Evolutionary conservation across 2,797 vertebrate species (phyloP).

Genomic region (Brachyrhaphis roseni): DNA sequence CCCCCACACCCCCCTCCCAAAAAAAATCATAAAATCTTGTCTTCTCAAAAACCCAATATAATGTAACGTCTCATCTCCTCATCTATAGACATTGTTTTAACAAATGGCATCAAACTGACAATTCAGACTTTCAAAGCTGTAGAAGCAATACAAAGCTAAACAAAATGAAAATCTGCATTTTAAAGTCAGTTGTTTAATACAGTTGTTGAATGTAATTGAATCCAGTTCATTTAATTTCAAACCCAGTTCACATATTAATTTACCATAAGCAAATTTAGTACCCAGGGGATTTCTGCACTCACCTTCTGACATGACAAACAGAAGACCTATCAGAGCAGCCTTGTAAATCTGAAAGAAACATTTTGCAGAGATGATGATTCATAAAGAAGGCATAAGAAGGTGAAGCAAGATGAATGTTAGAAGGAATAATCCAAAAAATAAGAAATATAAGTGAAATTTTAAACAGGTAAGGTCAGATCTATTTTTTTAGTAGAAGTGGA

Average conservation of each 20-base stretch:
- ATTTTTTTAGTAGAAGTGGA: background rate
- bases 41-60: background rate
- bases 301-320: conserved; percentile 67
- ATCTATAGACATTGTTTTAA: background rate
- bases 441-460: background rate
- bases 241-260: conserved; percentile 7
- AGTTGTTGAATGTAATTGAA: background rate
- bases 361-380: background rate
- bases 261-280: background rate
- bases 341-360: conserved; percentile 70
- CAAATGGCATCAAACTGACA: background rate
- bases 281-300: conserved; percentile 46
- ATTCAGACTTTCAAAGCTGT: background rate
- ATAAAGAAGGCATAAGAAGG: background rate
- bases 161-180: background rate
- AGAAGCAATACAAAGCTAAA: background rate
- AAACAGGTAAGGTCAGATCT: background rate
- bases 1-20: too few relatives aligned
- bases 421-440: background rate
- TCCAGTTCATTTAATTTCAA: background rate
- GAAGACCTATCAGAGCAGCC: conserved; percentile 33
- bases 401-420: background rate
- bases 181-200: background rate
- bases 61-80: background rate
- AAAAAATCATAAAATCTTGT: background rate